Evolutionary conservation across 2,797 vertebrate genomes (phyloP).

Genomic region (Fratercula arctica): DNA sequence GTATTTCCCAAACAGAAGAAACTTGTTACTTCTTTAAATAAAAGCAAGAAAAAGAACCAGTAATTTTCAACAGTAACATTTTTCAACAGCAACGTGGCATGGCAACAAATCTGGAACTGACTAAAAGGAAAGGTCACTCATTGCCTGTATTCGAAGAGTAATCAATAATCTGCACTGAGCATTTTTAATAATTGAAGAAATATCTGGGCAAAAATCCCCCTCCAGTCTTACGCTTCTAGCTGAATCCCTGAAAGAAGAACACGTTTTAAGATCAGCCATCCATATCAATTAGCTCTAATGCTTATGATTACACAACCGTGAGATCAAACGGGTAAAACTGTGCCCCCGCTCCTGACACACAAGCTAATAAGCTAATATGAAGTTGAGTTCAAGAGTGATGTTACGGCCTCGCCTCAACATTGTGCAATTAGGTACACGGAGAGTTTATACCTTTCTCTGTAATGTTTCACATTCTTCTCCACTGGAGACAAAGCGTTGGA

Average conservation of each 20-base stretch:
- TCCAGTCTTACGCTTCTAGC: neutral
- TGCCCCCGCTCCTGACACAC: neutral
- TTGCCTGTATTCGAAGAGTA: neutral
- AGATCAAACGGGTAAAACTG: neutral
- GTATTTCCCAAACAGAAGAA: neutral
- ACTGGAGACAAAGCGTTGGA: neutral
- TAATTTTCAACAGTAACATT: neutral
- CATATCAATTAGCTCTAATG: neutral
- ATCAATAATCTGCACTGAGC: accelerated
- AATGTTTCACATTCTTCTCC: neutral
- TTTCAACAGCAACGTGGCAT: neutral
- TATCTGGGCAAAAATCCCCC: neutral
- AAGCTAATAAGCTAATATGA: neutral
- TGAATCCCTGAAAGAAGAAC: neutral
- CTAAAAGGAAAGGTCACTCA: neutral
- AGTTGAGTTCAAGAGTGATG: neutral
- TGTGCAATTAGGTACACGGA: neutral
- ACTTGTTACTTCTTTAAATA: neutral
- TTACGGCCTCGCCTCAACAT: accelerated
- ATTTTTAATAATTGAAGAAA: neutral
- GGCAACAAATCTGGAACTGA: neutral
- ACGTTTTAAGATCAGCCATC: neutral
- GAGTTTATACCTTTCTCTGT: neutral
- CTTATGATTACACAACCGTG: neutral
- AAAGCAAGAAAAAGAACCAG: neutral